phyloP scores from a whole-genome alignment of 2,888 invertebrate genomes.

The Bhutanitis thaidina region DNA sequence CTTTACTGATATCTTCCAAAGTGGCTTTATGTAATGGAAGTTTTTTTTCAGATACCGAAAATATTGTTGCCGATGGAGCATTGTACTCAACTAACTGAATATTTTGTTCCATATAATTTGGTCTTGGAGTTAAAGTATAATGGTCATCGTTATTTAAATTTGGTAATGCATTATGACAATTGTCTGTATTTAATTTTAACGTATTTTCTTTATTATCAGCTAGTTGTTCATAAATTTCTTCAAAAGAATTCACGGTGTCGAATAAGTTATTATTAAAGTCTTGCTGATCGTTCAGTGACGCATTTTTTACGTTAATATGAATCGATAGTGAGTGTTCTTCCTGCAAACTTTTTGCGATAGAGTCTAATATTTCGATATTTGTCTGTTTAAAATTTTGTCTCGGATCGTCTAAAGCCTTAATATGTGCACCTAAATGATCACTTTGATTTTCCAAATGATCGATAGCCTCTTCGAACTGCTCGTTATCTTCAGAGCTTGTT shows the following conservation, averaged over 20 bases:
- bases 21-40: slow-evolving; percentile 39
- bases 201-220: slow-evolving; percentile 27
- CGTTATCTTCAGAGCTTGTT: slow-evolving; percentile 72
- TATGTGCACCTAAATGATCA: slow-evolving; percentile 30
- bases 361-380: slow-evolving; percentile 67
- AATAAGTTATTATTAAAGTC: slow-evolving; percentile 62
- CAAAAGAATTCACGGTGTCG: slow-evolving; percentile 58
- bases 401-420: slow-evolving; percentile 63
- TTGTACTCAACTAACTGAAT: slow-evolving; percentile 36
- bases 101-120: slow-evolving; percentile 30
- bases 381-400: slow-evolving; percentile 56
- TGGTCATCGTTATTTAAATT: neutral
- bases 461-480: slow-evolving; percentile 72
- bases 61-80: slow-evolving; percentile 33
- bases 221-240: slow-evolving; percentile 68
- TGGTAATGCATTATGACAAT: neutral
- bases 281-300: slow-evolving; percentile 29
- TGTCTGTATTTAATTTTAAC: slow-evolving; percentile 11
- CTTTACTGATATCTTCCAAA: slow-evolving; percentile 35
- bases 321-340: slow-evolving; percentile 55
- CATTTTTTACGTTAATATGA: slow-evolving; percentile 31
- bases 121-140: neutral
- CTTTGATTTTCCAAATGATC: slow-evolving; percentile 64
- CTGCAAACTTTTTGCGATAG: slow-evolving; percentile 67
- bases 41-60: slow-evolving; percentile 41